These are phyloP conservation scores for Rhadinocentrus ornatus DNA, from an alignment of 2,797 vertebrate species.

Conservation along the genomic window DNA sequence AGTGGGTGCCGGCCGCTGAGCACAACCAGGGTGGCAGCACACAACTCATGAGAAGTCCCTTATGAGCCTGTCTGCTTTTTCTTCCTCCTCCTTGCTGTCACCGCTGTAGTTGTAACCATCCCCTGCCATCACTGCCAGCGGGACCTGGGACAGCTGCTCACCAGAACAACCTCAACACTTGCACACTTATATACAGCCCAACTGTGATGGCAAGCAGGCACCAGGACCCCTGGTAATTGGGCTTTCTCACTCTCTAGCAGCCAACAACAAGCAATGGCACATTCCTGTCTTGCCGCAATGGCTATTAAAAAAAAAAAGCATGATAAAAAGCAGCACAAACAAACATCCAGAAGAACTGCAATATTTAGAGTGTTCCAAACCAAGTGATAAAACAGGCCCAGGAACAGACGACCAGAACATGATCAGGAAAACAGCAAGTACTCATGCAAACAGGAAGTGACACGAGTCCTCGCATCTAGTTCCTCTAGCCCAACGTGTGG, in stretches of 20 bases:
- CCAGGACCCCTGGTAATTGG: slow-evolving; percentile 78
- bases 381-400: slow-evolving; percentile 67
- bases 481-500: slow-evolving; percentile 39
- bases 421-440: slow-evolving; percentile 76
- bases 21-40: slow-evolving; percentile 66
- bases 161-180: slow-evolving; percentile 65
- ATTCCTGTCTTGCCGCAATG: slow-evolving; percentile 82
- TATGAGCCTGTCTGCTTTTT: slow-evolving; percentile 64
- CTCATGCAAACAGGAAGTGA: slow-evolving; percentile 73
- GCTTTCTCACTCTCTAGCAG: slow-evolving; percentile 76
- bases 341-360: slow-evolving; percentile 78
- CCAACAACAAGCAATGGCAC: slow-evolving; percentile 77
- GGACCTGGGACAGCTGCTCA: slow-evolving; percentile 74
- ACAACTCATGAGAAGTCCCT: slow-evolving; percentile 69
- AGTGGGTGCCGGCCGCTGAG: slow-evolving; percentile 64
- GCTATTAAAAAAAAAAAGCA: slow-evolving; percentile 70
- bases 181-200: slow-evolving; percentile 29
- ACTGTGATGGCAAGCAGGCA: slow-evolving; percentile 61
- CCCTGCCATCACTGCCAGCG: slow-evolving; percentile 63
- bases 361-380: slow-evolving; percentile 66
- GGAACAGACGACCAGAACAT: slow-evolving; percentile 61
- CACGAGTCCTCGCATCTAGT: slow-evolving; percentile 46
- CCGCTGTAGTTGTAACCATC: slow-evolving; percentile 57
- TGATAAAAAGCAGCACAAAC: slow-evolving; percentile 79
- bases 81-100: slow-evolving; percentile 65